Base-by-base conservation (phyloP, 2,888 invertebrate species). In the Brachypalpus laphriformis region DNA sequence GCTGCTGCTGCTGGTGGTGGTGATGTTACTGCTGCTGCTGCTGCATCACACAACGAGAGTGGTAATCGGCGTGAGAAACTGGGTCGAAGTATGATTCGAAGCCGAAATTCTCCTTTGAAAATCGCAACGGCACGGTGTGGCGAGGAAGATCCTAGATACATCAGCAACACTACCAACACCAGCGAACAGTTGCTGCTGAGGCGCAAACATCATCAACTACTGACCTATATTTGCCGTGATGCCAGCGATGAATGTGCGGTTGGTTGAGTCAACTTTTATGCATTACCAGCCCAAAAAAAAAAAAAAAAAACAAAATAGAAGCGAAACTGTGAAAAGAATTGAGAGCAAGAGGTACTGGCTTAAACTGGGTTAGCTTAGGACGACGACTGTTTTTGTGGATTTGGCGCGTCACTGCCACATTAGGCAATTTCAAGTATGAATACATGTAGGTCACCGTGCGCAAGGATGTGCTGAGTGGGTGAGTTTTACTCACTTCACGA, bases 351-450 rank as follows among this genome's bases (percentile, higher is more conserved):
- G 56, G 45, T 9, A 20, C 3, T 8, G 47, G 8, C n/a, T 22
- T 45, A 81, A 85, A 81, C 76, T 81, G 61, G 85, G 81, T 85
- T 81, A 81, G 66, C 56, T 83, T 57, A 83, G 83, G 63, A 74
- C 20, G 42, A 4, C 28, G 1, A n/a, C n/a, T n/a, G n/a, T 8
- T 51, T 68, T 65, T 45, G 34, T 22, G 59, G 70, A 75, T 66
- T 83, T 81, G 85, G 71, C 85, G 85, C 75, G 81, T 76, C 85
- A 76, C 76, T 85, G 75, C 81, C 71, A 81, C 81, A 85, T 81
- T 81, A 81, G 81, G 71, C 81, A 85, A 85, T 81, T 81, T 61
- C 71, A 71, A 71, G 59, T 76, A 71, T 75, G 81, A 80, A 85
- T 76, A 51, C 66, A 81, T 81, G 83, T 83, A 65, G 80, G 65